phyloP scores from a whole-genome alignment of 2,113 vertebrate species.

The Lates calcarifer region DNA sequence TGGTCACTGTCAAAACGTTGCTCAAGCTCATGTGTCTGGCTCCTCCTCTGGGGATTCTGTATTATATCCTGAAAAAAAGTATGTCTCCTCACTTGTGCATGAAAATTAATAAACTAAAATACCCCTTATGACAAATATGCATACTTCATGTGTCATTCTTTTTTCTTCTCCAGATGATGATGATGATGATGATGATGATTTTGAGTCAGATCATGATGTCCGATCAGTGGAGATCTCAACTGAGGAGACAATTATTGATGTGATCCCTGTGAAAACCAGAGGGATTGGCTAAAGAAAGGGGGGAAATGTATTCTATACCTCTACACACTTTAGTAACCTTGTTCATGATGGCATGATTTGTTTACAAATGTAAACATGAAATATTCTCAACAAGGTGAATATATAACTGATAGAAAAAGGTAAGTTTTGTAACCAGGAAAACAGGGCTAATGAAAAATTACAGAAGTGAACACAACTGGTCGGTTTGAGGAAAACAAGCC shows the following conservation, averaged over 20 bases:
- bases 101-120: not conserved
- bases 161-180: constrained; percentile 10
- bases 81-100: not conserved
- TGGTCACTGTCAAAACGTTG: not conserved
- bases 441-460: not conserved
- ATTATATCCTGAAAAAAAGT: constrained; percentile 12
- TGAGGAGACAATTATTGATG: not conserved
- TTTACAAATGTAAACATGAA: not conserved
- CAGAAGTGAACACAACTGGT: not conserved
- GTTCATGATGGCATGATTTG: not conserved
- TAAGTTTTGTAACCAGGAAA: too few relatives aligned
- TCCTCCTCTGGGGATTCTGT: constrained; percentile 36
- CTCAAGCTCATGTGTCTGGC: constrained; percentile 18
- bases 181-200: not conserved
- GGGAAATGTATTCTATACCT: not conserved
- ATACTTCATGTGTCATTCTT: not conserved
- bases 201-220: not conserved
- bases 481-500: constrained; percentile 5
- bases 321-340: not conserved
- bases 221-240: not conserved
- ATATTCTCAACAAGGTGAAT: too few relatives aligned
- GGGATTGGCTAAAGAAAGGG: not conserved
- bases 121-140: not conserved
- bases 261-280: not conserved
- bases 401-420: too few relatives aligned